Percentiles rank a stretch among this genome's conserved stretches.
Conservation (phyloP, 1,140 invertebrate genomes). For the Phymastichus coffea region DNA sequence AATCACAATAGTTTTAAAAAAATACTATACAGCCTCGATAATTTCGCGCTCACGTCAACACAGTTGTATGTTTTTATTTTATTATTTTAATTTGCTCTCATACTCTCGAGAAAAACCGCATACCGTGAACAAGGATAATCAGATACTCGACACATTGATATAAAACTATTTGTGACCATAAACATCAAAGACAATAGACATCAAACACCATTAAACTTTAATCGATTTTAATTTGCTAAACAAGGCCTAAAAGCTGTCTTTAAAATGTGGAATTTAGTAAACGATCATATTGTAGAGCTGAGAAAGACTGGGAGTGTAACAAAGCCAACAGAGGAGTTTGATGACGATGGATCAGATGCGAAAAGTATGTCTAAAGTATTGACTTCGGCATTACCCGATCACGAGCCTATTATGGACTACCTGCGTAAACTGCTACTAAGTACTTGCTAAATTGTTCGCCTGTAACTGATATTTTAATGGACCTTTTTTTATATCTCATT, state of each 20-base stretch:
- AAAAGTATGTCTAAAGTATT: constrained; percentile 24
- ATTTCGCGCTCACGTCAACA: too few species aligned
- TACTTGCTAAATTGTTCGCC: constrained; percentile 6
- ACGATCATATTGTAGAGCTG: constrained; percentile 19
- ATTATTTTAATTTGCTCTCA: too few species aligned
- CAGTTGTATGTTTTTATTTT: too few species aligned
- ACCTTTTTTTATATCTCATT: too few species aligned
- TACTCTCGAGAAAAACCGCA: too few species aligned
- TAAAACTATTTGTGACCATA: too few species aligned
- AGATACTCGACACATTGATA: too few species aligned
- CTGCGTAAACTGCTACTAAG: constrained; percentile 13
- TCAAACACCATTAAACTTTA: not conserved
- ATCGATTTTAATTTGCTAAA: not conserved
- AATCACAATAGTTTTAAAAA: too few species aligned
- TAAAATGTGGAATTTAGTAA: not conserved
- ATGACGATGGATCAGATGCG: constrained; percentile 13
- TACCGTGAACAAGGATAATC: too few species aligned
- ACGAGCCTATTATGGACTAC: constrained; percentile 3
- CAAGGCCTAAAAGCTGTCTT: not conserved
- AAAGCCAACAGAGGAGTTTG: constrained; percentile 4
- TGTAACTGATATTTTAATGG: not conserved
- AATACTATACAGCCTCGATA: too few species aligned
- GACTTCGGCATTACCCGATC: not conserved
- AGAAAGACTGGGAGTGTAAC: constrained; percentile 13
- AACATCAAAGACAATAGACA: too few species aligned